A percentile compares a stretch with the other conserved stretches of the same genome.
Evolutionary conservation across 2,888 invertebrate species (phyloP).

Genomic region (Ichneumoninae sp.): DNA sequence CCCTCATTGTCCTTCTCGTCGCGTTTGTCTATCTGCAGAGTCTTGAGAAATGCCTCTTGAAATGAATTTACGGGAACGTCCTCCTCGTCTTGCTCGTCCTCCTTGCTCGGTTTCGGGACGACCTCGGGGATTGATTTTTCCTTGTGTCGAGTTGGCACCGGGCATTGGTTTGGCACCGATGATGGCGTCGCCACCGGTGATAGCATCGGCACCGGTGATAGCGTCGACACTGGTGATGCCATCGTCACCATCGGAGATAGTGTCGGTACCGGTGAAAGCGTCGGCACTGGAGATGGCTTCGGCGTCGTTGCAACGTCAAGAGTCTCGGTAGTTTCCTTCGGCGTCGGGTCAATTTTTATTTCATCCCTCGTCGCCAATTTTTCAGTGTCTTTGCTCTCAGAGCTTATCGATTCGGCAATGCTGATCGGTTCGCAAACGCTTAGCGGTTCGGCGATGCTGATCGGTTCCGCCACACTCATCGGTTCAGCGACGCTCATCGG

Average conservation of each 20-base stretch:
- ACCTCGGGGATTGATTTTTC: constrained; percentile 74
- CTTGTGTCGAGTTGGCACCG: constrained; percentile 48
- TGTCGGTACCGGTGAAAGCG: neutral
- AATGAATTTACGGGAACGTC: constrained; percentile 76
- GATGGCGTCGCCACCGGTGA: neutral
- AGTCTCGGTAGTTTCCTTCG: constrained; percentile 23
- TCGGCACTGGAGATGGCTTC: constrained; percentile 6
- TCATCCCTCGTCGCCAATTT: constrained; percentile 4
- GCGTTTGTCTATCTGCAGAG: constrained; percentile 76
- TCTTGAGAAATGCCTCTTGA: constrained; percentile 80
- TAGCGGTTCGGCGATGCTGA: constrained; percentile 13
- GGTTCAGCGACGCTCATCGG: neutral
- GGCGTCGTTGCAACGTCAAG: neutral
- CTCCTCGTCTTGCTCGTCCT: constrained; percentile 71
- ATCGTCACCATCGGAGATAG: neutral
- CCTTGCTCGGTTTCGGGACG: constrained; percentile 73
- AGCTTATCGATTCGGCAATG: neutral
- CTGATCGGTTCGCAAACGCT: neutral
- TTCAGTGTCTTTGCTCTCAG: neutral
- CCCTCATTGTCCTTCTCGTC: constrained; percentile 39
- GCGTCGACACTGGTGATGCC: neutral
- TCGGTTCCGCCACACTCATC: neutral
- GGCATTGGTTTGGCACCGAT: neutral
- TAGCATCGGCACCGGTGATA: neutral
- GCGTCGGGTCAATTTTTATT: constrained; percentile 10